Evolutionary conservation across 1,140 invertebrate genomes (phyloP).

Genomic region (Drosophila sp.): DNA sequence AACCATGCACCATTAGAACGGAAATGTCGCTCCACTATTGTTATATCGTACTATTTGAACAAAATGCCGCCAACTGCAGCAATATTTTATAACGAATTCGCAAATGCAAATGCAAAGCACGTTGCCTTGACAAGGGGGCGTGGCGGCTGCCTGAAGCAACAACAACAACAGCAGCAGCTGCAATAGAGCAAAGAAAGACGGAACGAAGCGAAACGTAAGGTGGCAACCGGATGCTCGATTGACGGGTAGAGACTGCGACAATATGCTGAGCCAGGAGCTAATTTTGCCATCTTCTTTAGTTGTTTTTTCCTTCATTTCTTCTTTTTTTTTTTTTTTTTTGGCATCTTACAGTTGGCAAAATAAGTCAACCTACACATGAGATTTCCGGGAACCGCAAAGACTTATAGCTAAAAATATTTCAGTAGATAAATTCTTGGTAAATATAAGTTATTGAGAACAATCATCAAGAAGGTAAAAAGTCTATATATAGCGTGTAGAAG

Average conservation of each 20-base stretch:
- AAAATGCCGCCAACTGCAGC: constrained; percentile 41
- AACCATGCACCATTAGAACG: constrained; percentile 57
- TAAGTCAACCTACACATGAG: too few species aligned
- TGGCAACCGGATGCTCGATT: constrained; percentile 51
- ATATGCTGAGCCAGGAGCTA: constrained; percentile 61
- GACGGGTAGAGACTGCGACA: constrained; percentile 60
- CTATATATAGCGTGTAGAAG: too few species aligned
- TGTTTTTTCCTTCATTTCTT: not conserved
- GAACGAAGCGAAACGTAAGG: constrained; percentile 37
- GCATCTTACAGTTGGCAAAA: constrained; percentile 37
- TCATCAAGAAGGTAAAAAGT: too few species aligned
- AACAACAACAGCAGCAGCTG: too few species aligned
- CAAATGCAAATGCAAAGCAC: constrained; percentile 71
- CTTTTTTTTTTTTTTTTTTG: constrained; percentile 28
- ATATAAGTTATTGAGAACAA: too few species aligned
- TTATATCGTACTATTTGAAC: constrained; percentile 64
- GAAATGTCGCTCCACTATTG: constrained; percentile 60
- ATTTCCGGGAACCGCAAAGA: too few species aligned
- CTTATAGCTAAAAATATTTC: too few species aligned
- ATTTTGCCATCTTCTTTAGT: constrained; percentile 28
- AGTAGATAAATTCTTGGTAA: too few species aligned
- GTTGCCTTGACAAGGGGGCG: constrained; percentile 68
- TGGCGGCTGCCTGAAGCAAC: constrained; percentile 35
- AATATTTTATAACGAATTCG: constrained; percentile 66
- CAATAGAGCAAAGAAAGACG: not conserved